Evolutionary conservation across 2,797 vertebrate genomes (phyloP).

Genomic region (Cyprinodon diabolis): DNA sequence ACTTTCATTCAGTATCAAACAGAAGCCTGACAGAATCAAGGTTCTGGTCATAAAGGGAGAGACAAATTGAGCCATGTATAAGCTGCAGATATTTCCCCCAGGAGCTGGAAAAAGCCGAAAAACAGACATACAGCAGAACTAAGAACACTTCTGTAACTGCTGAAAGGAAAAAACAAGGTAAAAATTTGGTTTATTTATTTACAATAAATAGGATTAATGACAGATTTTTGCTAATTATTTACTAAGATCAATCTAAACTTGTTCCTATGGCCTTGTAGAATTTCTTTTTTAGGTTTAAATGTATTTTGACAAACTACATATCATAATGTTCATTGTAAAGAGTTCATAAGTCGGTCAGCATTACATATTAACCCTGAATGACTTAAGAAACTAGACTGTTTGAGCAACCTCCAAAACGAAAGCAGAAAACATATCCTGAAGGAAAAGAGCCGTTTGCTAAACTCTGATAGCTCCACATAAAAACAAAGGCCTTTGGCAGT

Average conservation of each 20-base stretch:
- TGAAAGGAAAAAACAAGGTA: too few species aligned
- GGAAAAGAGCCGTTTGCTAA: slow-evolving; percentile 12
- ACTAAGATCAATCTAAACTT: background rate
- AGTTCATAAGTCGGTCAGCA: background rate
- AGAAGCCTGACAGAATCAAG: background rate
- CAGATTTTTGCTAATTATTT: background rate
- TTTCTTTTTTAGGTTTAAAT: background rate
- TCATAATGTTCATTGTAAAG: background rate
- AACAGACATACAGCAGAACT: background rate
- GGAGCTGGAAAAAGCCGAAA: background rate
- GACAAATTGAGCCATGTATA: background rate
- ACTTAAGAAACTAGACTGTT: background rate
- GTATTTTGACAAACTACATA: background rate
- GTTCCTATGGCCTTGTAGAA: background rate
- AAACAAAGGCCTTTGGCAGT: background rate
- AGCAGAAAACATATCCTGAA: background rate
- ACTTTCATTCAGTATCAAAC: background rate
- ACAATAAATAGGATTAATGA: background rate
- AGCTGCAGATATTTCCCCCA: slow-evolving; percentile 1
- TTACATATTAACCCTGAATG: slow-evolving; percentile 15
- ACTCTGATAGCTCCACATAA: background rate
- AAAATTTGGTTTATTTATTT: too few species aligned
- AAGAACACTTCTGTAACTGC: background rate
- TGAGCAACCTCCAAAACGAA: slow-evolving; percentile 12
- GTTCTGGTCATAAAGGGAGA: background rate